These are phyloP conservation scores for Pollenia griseotomentosa DNA, from an alignment of 2,888 invertebrate genomes.

Conservation along the genomic window DNA sequence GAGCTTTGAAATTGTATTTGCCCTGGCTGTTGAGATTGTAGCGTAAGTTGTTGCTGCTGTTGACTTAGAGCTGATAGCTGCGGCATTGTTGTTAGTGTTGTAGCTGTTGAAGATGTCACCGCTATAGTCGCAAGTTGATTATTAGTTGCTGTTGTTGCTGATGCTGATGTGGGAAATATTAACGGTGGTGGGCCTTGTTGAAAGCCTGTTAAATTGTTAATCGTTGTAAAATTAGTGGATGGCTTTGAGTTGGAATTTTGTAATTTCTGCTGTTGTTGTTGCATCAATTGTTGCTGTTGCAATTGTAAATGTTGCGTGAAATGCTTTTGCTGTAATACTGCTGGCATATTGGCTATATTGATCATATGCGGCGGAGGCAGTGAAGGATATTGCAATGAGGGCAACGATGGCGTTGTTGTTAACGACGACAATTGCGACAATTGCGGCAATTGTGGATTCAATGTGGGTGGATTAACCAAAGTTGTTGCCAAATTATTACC, in stretches of 20 bases:
- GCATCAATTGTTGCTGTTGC: slow-evolving; percentile 74
- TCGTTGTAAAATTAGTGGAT: slow-evolving; percentile 41
- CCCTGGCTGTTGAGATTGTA: slow-evolving; percentile 55
- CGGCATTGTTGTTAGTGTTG: slow-evolving; percentile 71
- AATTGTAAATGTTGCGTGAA: slow-evolving; percentile 70
- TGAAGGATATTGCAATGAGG: slow-evolving; percentile 73
- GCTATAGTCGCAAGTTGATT: slow-evolving; percentile 61
- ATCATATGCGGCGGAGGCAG: slow-evolving; percentile 74
- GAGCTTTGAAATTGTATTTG: slow-evolving; percentile 64
- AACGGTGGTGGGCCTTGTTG: slow-evolving; percentile 73
- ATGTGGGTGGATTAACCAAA: slow-evolving; percentile 64
- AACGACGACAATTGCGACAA: slow-evolving; percentile 73
- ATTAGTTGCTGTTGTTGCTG: slow-evolving; percentile 64
- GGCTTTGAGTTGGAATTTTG: slow-evolving; percentile 55
- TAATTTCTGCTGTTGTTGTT: slow-evolving; percentile 70
- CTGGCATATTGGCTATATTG: slow-evolving; percentile 67
- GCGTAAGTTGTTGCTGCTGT: slow-evolving; percentile 57
- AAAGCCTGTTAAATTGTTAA: slow-evolving; percentile 47
- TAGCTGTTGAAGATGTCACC: slow-evolving; percentile 67
- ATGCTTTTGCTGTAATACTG: slow-evolving; percentile 71
- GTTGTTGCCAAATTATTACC: slow-evolving; percentile 64
- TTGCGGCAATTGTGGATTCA: slow-evolving; percentile 79
- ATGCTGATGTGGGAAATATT: slow-evolving; percentile 70
- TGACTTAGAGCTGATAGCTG: slow-evolving; percentile 65
- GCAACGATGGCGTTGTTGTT: slow-evolving; percentile 67